These are phyloP conservation scores for Calcarius ornatus DNA, from an alignment of 2,113 vertebrate genomes.

Conservation along the genomic window DNA sequence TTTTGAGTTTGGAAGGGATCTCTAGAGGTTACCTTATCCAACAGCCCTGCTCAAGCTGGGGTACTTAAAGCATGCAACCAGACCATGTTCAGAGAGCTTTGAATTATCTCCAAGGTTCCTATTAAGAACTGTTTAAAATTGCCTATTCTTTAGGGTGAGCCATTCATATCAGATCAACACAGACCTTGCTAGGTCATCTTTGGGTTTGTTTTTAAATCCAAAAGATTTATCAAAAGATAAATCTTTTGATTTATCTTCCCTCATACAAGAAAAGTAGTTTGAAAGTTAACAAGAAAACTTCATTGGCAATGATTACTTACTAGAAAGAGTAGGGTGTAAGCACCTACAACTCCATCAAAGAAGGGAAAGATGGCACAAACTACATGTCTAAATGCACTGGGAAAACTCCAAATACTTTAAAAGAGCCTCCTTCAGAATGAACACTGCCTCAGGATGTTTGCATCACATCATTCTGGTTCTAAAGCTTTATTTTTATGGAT, in stretches of 20 bases:
- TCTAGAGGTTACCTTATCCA: not conserved
- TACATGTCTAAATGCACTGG: not conserved
- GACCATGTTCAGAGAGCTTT: not conserved
- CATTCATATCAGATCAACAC: not conserved
- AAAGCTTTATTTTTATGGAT: conserved; percentile 29
- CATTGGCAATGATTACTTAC: not conserved
- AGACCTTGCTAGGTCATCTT: not conserved
- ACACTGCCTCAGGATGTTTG: conserved; percentile 45
- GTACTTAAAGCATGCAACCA: not conserved
- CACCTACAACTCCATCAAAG: not conserved
- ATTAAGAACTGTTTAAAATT: not conserved
- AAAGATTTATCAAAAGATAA: too few species aligned
- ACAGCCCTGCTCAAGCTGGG: not conserved
- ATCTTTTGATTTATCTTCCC: not conserved
- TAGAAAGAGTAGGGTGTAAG: not conserved
- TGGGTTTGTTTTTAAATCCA: too few species aligned
- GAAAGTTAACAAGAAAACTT: not conserved
- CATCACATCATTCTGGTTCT: conserved; percentile 15
- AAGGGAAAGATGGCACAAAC: not conserved
- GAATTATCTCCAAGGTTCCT: not conserved
- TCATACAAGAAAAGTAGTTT: not conserved
- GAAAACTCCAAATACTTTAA: not conserved
- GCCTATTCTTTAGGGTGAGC: not conserved
- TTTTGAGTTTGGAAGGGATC: not conserved
- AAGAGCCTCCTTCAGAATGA: not conserved